These are phyloP conservation scores for Magallana angulata DNA, from an alignment of 1,140 invertebrate genomes.

Conservation along the genomic window DNA sequence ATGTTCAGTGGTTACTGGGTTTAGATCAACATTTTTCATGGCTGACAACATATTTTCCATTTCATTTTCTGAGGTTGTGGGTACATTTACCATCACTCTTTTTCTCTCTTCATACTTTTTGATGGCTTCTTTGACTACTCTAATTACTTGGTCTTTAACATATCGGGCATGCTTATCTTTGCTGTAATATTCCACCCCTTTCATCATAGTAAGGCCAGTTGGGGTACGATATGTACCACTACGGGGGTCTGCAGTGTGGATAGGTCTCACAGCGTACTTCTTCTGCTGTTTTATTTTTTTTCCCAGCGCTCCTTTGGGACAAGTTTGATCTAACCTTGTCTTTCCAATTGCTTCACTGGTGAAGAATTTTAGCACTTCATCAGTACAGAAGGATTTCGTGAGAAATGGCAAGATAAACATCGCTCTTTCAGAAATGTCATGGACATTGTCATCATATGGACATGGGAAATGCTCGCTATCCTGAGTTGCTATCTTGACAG, in stretches of 20 bases:
- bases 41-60: neutral
- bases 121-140: neutral
- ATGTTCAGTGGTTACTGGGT: neutral
- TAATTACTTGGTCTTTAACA: neutral
- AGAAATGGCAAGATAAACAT: constrained; percentile 10
- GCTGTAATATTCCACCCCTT: neutral
- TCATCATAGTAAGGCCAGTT: constrained; percentile 1
- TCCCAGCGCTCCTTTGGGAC: neutral
- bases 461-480: constrained; percentile 6
- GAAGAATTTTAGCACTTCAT: constrained; percentile 11
- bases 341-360: neutral
- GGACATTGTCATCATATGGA: neutral
- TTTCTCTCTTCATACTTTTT: neutral
- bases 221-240: neutral
- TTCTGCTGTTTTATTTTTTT: neutral
- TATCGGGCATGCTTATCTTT: neutral
- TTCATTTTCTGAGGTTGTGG: neutral
- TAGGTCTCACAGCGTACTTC: neutral
- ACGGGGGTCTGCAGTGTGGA: neutral
- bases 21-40: neutral
- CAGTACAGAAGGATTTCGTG: neutral
- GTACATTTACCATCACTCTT: neutral
- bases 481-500: neutral
- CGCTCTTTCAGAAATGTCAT: constrained; percentile 20
- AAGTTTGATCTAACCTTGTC: neutral